These are phyloP conservation scores for Ochropleura leucogaster DNA, from an alignment of 2,888 invertebrate species.

Conservation along the genomic window DNA sequence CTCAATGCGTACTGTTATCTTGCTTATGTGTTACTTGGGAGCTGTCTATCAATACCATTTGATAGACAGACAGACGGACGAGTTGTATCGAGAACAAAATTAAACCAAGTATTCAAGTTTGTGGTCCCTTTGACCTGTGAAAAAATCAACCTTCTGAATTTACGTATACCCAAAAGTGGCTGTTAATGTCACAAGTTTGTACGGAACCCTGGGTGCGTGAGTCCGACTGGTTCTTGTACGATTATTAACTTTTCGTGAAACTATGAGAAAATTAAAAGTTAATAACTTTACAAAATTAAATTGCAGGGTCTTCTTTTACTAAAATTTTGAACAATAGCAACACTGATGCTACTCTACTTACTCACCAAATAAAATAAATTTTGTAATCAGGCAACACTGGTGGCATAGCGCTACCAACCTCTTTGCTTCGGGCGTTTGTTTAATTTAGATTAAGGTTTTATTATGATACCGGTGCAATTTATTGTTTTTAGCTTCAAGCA, in stretches of 20 bases:
- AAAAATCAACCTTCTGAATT: too few species aligned
- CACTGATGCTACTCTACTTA: slow-evolving; percentile 5
- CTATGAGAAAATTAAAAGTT: background rate
- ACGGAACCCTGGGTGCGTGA: too few species aligned
- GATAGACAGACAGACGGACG: too few species aligned
- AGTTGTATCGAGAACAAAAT: too few species aligned
- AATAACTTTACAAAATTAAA: background rate
- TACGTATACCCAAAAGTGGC: too few species aligned
- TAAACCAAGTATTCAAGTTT: too few species aligned
- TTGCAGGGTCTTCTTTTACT: background rate
- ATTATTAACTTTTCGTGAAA: background rate
- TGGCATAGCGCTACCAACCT: slow-evolving; percentile 21
- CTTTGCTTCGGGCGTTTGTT: slow-evolving; percentile 43
- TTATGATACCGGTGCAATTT: slow-evolving; percentile 27
- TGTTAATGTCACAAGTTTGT: too few species aligned
- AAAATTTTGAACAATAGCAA: slow-evolving; percentile 7
- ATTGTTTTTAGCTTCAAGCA: slow-evolving; percentile 26
- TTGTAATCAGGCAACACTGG: slow-evolving; percentile 21
- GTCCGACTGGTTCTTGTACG: too few species aligned
- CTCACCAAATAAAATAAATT: background rate
- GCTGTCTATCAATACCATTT: too few species aligned
- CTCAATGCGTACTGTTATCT: too few species aligned
- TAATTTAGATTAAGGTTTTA: slow-evolving; percentile 48
- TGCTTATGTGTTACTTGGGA: too few species aligned
- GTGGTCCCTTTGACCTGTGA: too few species aligned